Evolutionary conservation across 2,888 invertebrate genomes (phyloP).

Genomic region (Caradrina kadenii): DNA sequence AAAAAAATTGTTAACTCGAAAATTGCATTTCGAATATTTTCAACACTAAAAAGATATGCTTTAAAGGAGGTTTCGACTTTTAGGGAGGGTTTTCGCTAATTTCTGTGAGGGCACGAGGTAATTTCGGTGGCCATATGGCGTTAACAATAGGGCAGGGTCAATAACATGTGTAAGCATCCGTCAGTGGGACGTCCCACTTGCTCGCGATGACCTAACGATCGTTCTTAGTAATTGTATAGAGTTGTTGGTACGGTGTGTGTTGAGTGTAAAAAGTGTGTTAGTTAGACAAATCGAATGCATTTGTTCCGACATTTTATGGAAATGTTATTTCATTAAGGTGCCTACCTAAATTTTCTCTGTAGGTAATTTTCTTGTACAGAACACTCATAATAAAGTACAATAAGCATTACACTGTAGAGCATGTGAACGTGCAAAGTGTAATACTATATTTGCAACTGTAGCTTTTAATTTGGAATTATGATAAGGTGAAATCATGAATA

Average conservation of each 20-base stretch:
- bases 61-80: conserved; percentile 60
- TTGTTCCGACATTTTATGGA: not conserved
- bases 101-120: conserved; percentile 75
- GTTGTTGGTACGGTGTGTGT: conserved; percentile 66
- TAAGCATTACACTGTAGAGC: too few relatives aligned
- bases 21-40: conserved; percentile 60
- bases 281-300: not conserved
- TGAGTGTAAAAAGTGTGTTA: conserved; percentile 16
- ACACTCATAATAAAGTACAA: too few relatives aligned
- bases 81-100: conserved; percentile 76
- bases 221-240: conserved; percentile 72
- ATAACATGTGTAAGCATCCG: conserved; percentile 86
- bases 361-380: too few relatives aligned
- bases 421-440: too few relatives aligned
- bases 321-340: too few relatives aligned
- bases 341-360: too few relatives aligned
- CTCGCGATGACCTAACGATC: conserved; percentile 79
- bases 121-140: conserved; percentile 85
- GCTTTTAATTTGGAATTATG: too few relatives aligned
- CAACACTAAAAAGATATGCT: conserved; percentile 58
- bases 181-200: conserved; percentile 86
- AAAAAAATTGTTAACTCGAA: conserved; percentile 66
- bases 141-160: conserved; percentile 88
- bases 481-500: too few relatives aligned
- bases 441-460: too few relatives aligned